Conservation (phyloP, 37 sponge, comb jelly and placozoan genomes). For the Chondrosia reniformis region DNA sequence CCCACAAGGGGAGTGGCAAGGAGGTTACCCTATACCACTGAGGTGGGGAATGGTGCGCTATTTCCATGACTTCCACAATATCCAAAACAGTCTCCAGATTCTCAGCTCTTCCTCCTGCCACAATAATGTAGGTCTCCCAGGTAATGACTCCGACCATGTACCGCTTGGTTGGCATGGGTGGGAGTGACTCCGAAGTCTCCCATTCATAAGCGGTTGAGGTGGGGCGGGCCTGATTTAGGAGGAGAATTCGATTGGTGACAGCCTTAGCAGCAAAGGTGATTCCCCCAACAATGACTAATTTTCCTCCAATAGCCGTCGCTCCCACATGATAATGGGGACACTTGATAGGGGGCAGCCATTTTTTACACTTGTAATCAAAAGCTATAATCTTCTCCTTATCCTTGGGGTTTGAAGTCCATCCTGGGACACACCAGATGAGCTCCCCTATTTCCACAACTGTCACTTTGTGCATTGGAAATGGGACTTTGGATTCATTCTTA, state of each 20-base stretch:
- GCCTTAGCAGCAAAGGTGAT: not conserved
- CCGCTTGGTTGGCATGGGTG: conserved; percentile 19
- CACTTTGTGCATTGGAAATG: not conserved
- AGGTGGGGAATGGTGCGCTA: conserved; percentile 3
- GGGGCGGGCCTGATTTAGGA: not conserved
- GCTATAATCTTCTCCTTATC: not conserved
- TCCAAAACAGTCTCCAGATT: not conserved
- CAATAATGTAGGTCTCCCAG: conserved; percentile 3
- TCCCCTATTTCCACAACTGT: not conserved
- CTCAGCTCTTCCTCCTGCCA: not conserved
- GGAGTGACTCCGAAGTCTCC: not conserved
- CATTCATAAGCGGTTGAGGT: not conserved
- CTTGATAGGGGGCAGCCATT: not conserved
- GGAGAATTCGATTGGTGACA: not conserved
- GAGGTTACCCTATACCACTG: conserved; percentile 15
- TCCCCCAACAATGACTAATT: not conserved
- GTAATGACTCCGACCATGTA: not conserved
- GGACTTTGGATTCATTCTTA: not conserved
- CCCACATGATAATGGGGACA: not conserved
- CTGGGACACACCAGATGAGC: conserved; percentile 3
- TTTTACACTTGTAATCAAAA: not conserved
- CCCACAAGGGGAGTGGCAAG: conserved; percentile 7
- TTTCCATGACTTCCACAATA: conserved; percentile 14
- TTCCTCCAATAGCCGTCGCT: not conserved
- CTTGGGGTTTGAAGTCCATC: not conserved